phyloP scores from a whole-genome alignment of 35 echinoderm and acorn worm genomes.

The Ophiothrix spiculata region DNA sequence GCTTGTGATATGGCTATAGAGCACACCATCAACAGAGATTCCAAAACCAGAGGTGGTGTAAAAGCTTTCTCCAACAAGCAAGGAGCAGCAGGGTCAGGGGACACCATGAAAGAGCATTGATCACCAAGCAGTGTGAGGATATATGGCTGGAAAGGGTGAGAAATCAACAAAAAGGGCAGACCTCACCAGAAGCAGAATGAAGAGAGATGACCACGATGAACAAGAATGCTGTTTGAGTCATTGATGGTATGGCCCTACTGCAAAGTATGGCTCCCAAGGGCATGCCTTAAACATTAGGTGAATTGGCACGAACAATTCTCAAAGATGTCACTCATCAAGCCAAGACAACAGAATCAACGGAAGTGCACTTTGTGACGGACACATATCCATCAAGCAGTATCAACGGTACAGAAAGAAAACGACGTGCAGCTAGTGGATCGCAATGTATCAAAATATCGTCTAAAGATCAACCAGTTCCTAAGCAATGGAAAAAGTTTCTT shows the following conservation, averaged over 20 bases:
- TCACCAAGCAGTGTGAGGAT: slow-evolving; percentile 20
- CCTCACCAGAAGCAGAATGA: neutral
- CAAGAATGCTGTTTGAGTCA: slow-evolving; percentile 20
- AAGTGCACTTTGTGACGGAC: slow-evolving; percentile 56
- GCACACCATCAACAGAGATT: slow-evolving; percentile 53
- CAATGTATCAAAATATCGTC: neutral
- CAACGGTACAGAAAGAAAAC: slow-evolving; percentile 39
- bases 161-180: neutral
- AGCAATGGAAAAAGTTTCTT: slow-evolving; percentile 65
- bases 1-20: slow-evolving; percentile 64
- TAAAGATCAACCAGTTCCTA: slow-evolving; percentile 26
- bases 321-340: slow-evolving; percentile 12
- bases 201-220: slow-evolving; percentile 20
- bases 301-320: slow-evolving; percentile 27
- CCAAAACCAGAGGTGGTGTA: slow-evolving; percentile 55
- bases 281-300: slow-evolving; percentile 23
- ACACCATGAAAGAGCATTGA: slow-evolving; percentile 25
- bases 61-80: slow-evolving; percentile 22
- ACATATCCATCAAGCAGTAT: slow-evolving; percentile 51
- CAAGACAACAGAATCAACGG: neutral
- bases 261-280: slow-evolving; percentile 24
- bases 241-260: slow-evolving; percentile 49
- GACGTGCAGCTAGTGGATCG: slow-evolving; percentile 47
- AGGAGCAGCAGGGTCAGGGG: slow-evolving; percentile 29
- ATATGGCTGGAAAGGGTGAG: slow-evolving; percentile 54